Evolutionary conservation across 1,140 invertebrate genomes (phyloP).

Genomic region (Helicoverpa zea): DNA sequence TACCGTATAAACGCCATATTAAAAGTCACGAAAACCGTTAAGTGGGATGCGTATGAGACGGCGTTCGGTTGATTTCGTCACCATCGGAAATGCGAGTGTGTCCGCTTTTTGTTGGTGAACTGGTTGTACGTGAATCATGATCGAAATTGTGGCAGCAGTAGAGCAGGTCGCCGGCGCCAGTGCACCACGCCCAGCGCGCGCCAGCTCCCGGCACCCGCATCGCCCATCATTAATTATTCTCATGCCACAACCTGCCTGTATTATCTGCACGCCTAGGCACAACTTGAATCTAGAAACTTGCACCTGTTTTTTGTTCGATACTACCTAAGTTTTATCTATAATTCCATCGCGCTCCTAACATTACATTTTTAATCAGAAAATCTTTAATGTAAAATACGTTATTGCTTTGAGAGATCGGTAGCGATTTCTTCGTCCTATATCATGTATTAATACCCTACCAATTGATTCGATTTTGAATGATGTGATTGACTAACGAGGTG

Average conservation of each 20-base stretch:
- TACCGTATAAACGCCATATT: conserved; percentile 71
- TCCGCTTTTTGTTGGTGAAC: conserved; percentile 60
- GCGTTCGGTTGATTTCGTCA: conserved; percentile 61
- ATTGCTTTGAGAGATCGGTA: conserved; percentile 3
- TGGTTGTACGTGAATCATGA: conserved; percentile 63
- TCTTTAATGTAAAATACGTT: conserved; percentile 43
- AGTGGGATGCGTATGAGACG: conserved; percentile 65
- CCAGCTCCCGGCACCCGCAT: conserved; percentile 60
- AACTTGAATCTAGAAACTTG: conserved; percentile 62
- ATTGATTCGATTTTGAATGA: conserved; percentile 39
- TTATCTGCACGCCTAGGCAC: conserved; percentile 69
- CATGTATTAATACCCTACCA: conserved; percentile 6
- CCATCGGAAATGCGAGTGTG: conserved; percentile 63
- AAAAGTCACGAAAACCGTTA: conserved; percentile 69
- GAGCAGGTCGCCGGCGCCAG: conserved; percentile 72
- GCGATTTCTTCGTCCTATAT: conserved; percentile 35
- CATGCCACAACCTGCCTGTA: conserved; percentile 55
- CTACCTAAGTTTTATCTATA: conserved; percentile 45
- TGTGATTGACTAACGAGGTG: conserved; percentile 41
- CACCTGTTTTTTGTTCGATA: conserved; percentile 68
- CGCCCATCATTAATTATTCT: conserved; percentile 75
- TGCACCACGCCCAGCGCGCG: conserved; percentile 66
- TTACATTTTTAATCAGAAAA: conserved; percentile 44
- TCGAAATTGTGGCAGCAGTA: conserved; percentile 60
- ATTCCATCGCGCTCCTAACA: conserved; percentile 44